These are phyloP conservation scores for Triplophysa rosa DNA, from an alignment of 2,113 vertebrate genomes.

Conservation along the genomic window DNA sequence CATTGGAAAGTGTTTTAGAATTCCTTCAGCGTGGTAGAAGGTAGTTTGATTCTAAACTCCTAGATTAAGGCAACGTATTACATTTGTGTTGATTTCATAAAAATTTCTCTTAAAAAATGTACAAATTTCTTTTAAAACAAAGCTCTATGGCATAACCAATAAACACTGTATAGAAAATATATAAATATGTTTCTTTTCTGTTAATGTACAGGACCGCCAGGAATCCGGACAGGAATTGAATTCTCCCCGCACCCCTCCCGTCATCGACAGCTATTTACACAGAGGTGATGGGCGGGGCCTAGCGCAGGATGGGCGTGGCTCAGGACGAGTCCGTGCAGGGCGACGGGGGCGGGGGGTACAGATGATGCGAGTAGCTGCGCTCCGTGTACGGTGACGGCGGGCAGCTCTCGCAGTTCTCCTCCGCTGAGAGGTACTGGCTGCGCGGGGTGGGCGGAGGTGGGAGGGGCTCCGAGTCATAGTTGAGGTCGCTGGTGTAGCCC, in stretches of 20 bases:
- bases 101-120: constrained; percentile 82
- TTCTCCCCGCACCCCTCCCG: constrained; percentile 34
- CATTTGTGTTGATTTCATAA: constrained; percentile 85
- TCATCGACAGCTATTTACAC: constrained; percentile 84
- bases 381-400: constrained; percentile 94
- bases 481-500: constrained; percentile 93
- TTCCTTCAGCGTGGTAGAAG: constrained; percentile 70
- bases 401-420: constrained; percentile 98
- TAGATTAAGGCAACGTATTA: constrained; percentile 93
- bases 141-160: constrained; percentile 92
- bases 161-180: constrained; percentile 98
- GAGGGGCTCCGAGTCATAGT: constrained; percentile 97
- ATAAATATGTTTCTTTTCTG: constrained; percentile 91
- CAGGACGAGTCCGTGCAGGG: constrained; percentile 98
- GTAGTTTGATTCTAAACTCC: constrained; percentile 69
- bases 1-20: constrained; percentile 69
- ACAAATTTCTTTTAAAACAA: constrained; percentile 91
- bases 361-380: constrained; percentile 94
- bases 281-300: constrained; percentile 57
- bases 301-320: constrained; percentile 69
- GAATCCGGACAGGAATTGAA: constrained; percentile 42
- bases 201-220: constrained; percentile 88
- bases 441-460: constrained; percentile 92
- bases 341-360: constrained; percentile 92
- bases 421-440: constrained; percentile 95